Base-by-base conservation (phyloP, 1,140 invertebrate genomes). In the Manduca sexta region DNA sequence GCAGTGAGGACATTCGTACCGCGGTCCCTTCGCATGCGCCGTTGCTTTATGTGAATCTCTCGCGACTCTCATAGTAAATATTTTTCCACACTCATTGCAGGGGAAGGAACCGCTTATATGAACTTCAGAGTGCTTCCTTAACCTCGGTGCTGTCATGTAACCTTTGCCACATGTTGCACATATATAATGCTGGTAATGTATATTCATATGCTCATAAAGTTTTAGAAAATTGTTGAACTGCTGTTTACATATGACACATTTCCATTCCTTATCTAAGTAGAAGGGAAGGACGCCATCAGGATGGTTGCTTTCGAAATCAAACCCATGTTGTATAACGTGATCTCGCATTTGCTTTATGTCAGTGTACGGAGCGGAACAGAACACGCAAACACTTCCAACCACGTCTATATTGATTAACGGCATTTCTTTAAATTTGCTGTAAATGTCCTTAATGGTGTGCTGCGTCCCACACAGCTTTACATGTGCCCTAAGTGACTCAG, bases 151-250 rank as follows among this genome's bases (percentile, higher is more conserved):
- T 0, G 79, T 83, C 62, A 85, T 79, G 17, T 83, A 87, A 0
- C 83, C 85, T 48, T 86, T 87, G 0, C 80, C 82, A 45, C 87
- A 88, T 3, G 77, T 81, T 0, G 84, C 73, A 45, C 87, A 88
- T 31, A 84, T 82, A 21, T 85, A 83, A 49, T 86, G 74, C 29
- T 84, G 81, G 38, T 86, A 86, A 38, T 85, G 79, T 3, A 73
- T 60, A 48, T 88, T 87, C 66, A 86, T 79, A 33, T 87, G 82
- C 42, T 87, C 76, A 44, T 88, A 87, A 0, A 85, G 48, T 64
- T 80, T 83, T 0, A 85, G 50, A 31, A 82, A 83, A 42, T 80
- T 85, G 16, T 82, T 83, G 44, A 82, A 83, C n/a, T 55, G 60
- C 35, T 73, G 64, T 0, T 56, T 35, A 30, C 82, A 85, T 38